These are phyloP conservation scores for Drosophila nr. perissopoda DNA, from an alignment of 2,888 invertebrate genomes.

Conservation along the genomic window DNA sequence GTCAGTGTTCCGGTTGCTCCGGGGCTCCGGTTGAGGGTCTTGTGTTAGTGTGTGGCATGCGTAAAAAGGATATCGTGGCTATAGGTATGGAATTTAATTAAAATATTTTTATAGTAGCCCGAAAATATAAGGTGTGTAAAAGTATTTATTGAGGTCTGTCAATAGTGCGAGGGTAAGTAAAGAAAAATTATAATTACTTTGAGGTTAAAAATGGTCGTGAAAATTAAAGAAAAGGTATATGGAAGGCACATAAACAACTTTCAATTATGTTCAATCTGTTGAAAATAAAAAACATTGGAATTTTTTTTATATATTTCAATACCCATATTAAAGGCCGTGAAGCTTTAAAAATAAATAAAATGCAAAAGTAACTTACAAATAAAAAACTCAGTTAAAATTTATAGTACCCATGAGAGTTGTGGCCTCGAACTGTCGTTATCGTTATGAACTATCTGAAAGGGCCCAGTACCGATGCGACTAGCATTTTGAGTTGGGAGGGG, in stretches of 20 bases:
- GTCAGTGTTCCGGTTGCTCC: slow-evolving; percentile 69
- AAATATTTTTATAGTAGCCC: slow-evolving; percentile 72
- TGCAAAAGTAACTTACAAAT: slow-evolving; percentile 1
- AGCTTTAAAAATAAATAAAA: background rate
- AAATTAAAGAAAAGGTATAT: background rate
- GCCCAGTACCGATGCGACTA: slow-evolving; percentile 1
- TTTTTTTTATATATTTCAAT: background rate
- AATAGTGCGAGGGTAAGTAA: slow-evolving; percentile 4
- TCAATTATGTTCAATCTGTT: background rate
- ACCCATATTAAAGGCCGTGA: background rate
- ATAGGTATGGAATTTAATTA: slow-evolving; percentile 72
- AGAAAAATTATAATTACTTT: slow-evolving; percentile 32
- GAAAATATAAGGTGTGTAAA: slow-evolving; percentile 42
- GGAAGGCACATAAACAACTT: background rate
- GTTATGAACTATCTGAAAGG: slow-evolving; percentile 58
- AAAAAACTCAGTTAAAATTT: slow-evolving; percentile 19
- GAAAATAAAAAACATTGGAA: background rate
- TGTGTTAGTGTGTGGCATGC: slow-evolving; percentile 48
- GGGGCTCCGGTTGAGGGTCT: slow-evolving; percentile 30
- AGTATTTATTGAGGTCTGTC: slow-evolving; percentile 37
- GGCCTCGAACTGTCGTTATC: slow-evolving; percentile 46
- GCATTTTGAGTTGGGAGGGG: background rate
- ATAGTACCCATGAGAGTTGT: slow-evolving; percentile 51
- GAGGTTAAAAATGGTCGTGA: background rate
- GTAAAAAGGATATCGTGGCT: slow-evolving; percentile 63